phyloP scores from a whole-genome alignment of 2,113 vertebrate genomes.

The Stigmatopora nigra region DNA sequence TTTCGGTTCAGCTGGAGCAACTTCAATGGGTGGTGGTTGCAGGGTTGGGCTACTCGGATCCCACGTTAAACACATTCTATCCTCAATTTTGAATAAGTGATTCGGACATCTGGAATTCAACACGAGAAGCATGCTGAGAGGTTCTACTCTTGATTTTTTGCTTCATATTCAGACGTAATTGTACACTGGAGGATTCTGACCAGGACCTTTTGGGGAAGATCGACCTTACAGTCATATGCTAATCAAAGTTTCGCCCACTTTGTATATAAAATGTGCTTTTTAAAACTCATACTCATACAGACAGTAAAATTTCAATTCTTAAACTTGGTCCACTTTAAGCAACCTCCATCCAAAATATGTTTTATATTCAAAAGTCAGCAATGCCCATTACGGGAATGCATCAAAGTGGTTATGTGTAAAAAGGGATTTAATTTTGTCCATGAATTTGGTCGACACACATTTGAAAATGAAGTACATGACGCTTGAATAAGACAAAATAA shows the following conservation, averaged over 20 bases:
- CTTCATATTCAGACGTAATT: not conserved
- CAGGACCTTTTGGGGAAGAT: not conserved
- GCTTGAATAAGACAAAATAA: too few relatives aligned
- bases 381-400: not conserved
- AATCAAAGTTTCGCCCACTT: not conserved
- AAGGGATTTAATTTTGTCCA: not conserved
- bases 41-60: not conserved
- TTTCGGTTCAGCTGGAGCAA: not conserved
- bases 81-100: not conserved
- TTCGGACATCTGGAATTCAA: constrained; percentile 2
- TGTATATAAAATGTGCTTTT: not conserved
- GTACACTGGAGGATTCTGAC: not conserved
- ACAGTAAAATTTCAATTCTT: not conserved
- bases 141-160: not conserved
- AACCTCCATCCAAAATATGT: not conserved
- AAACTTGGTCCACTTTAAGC: not conserved
- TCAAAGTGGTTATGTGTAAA: not conserved
- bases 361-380: not conserved
- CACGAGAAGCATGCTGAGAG: not conserved
- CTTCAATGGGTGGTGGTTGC: constrained; percentile 1
- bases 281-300: not conserved
- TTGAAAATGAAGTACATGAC: too few relatives aligned
- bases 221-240: not conserved
- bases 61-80: not conserved
- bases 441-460: too few relatives aligned